Conservation (phyloP, 2,113 vertebrate genomes). For the Pangasianodon hypophthalmus region DNA sequence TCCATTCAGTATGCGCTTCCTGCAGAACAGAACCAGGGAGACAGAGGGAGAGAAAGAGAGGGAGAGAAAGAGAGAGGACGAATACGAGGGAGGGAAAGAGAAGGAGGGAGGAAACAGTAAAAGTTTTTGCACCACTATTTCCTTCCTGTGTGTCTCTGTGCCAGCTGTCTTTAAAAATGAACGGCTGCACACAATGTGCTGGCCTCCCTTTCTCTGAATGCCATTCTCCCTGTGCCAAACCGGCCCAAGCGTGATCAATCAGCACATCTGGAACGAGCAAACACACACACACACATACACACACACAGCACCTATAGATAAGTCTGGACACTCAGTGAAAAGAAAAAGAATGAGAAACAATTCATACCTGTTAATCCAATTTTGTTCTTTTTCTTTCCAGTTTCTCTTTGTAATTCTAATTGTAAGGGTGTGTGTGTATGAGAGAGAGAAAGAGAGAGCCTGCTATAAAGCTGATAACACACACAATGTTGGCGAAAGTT, state of each 20-base stretch:
- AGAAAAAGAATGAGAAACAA: conserved; percentile 4
- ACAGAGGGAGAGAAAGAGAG: conserved; percentile 2
- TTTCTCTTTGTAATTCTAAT: conserved; percentile 22
- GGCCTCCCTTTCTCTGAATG: conserved; percentile 32
- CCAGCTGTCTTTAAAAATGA: conserved; percentile 59
- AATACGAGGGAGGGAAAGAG: conserved; percentile 8
- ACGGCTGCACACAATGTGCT: conserved; percentile 50
- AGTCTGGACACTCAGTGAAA: neutral
- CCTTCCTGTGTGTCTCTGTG: conserved; percentile 52
- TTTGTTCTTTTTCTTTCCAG: conserved; percentile 18
- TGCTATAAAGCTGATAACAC: conserved; percentile 44
- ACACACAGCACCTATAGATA: conserved; percentile 22
- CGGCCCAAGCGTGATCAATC: conserved; percentile 49
- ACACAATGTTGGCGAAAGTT: conserved; percentile 46
- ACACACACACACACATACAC: conserved; percentile 26
- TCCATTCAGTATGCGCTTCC: conserved; percentile 56
- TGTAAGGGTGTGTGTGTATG: conserved; percentile 12
- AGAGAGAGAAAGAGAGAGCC: neutral
- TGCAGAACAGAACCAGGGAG: conserved; percentile 47
- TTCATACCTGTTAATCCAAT: conserved; percentile 21
- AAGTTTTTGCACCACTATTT: conserved; percentile 55
- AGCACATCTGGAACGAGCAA: conserved; percentile 55
- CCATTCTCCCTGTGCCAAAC: conserved; percentile 46
- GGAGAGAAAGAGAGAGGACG: conserved; percentile 18
- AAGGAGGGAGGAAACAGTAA: conserved; percentile 51